Evolutionary conservation across 1,140 invertebrate species (phyloP).

Genomic region (Scaptomyza montana): DNA sequence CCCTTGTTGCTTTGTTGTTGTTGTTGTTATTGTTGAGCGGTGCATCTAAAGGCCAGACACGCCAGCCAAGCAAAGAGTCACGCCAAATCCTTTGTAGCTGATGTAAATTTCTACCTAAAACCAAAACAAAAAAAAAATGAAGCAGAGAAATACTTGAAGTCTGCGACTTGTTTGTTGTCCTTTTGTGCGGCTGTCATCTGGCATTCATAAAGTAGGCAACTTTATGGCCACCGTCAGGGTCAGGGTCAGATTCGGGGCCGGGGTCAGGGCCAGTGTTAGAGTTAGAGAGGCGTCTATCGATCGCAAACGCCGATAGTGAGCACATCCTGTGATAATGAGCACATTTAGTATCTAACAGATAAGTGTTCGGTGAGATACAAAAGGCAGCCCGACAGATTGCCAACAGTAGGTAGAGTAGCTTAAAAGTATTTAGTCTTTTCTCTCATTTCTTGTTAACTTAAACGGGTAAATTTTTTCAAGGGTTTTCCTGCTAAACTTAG

Average conservation of each 20-base stretch:
- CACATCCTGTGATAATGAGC: slow-evolving; percentile 82
- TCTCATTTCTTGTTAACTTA: not conserved
- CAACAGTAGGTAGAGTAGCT: slow-evolving; percentile 37
- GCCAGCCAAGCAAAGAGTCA: not conserved
- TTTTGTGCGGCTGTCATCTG: slow-evolving; percentile 70
- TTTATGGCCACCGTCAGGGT: slow-evolving; percentile 56
- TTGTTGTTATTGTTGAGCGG: slow-evolving; percentile 26
- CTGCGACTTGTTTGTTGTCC: slow-evolving; percentile 49
- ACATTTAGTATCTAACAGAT: slow-evolving; percentile 72
- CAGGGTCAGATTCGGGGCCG: slow-evolving; percentile 4
- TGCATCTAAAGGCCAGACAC: slow-evolving; percentile 48
- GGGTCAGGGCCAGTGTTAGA: slow-evolving; percentile 17
- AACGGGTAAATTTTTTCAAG: not conserved
- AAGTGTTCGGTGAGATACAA: slow-evolving; percentile 44
- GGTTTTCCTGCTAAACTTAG: slow-evolving; percentile 11
- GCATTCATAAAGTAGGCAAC: slow-evolving; percentile 70
- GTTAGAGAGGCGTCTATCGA: slow-evolving; percentile 59
- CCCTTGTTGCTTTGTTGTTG: slow-evolving; percentile 9
- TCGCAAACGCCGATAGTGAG: slow-evolving; percentile 72
- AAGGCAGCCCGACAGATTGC: slow-evolving; percentile 29
- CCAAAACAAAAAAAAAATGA: too few species aligned
- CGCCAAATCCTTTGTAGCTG: slow-evolving; percentile 40
- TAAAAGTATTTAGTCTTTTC: slow-evolving; percentile 1
- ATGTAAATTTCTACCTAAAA: slow-evolving; percentile 65
- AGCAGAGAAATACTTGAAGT: slow-evolving; percentile 13